Base-by-base conservation (phyloP, 2,888 invertebrate genomes). In the Keiferia lycopersicella region DNA sequence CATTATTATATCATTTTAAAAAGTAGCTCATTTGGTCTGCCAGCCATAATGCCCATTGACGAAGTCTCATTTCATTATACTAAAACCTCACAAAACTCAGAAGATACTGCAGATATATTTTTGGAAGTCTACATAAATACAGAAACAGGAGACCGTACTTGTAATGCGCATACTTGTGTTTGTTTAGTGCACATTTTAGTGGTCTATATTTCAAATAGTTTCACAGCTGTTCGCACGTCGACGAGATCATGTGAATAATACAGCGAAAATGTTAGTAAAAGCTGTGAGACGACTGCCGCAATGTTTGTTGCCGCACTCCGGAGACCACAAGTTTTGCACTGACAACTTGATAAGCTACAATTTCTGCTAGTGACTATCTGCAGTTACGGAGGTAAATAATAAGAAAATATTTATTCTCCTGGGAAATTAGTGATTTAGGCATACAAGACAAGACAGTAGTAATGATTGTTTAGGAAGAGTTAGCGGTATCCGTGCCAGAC, bases 211-310 rank as follows among this genome's bases (percentile, higher is more conserved):
- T 53, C 14, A 53, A 53, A 53, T 14, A 22, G 26, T 53, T 22
- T 26, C 22, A 53, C 22, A 53, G 51, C 12, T 22, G 51, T 53
- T 53, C 51, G 22, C 22, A 53, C 14, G 18, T 16, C 18, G 50
- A 20, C 20, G 51, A 53, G 51, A 22, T 53, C 51, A 53, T 53
- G 51, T 53, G 51, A 53, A 22, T 53, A 53, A 53, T 53, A 53
- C 22, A 53, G 51, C 3, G 20, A 53, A 53, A 53, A 53, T 53
- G 51, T 53, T 53, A 53, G 51, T 53, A 53, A 53, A 53, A 53
- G 51, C 51, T 14, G 22, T 26, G 51, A 53, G 51, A 53, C 51
- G 22, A 50, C 20, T 22, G 14, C 51, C 51, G 22, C 51, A 20
- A 22, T 53, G 51, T 53, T 53, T 26, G 26, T 14, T 14, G 12